phyloP scores from a whole-genome alignment of 1,140 invertebrate genomes.

The Drosophila cardini region DNA sequence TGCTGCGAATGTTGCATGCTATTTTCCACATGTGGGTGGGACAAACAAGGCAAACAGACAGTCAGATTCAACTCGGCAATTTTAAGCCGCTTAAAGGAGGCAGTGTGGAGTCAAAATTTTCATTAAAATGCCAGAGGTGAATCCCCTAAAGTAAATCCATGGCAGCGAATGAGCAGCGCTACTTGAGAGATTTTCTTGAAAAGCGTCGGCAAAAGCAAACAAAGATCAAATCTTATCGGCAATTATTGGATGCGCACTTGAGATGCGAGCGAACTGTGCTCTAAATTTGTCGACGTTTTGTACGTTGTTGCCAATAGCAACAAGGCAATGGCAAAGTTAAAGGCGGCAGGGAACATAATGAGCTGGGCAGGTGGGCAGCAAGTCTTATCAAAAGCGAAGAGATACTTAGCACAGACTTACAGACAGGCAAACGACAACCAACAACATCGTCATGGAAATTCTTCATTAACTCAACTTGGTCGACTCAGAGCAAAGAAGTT shows the following conservation, averaged over 20 bases:
- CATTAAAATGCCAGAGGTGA: conserved; percentile 77
- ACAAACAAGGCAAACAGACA: conserved; percentile 27
- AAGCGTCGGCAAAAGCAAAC: conserved; percentile 53
- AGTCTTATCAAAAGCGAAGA: conserved; percentile 57
- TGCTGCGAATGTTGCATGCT: conserved; percentile 44
- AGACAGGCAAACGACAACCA: conserved; percentile 31
- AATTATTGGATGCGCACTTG: conserved; percentile 77
- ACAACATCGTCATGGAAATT: conserved; percentile 83
- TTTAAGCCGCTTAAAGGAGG: conserved; percentile 70
- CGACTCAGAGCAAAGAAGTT: conserved; percentile 73
- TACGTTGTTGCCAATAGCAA: conserved; percentile 50
- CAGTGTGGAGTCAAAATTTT: conserved; percentile 60
- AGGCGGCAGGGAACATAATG: conserved; percentile 60
- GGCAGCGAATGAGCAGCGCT: conserved; percentile 27
- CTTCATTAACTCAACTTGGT: conserved; percentile 82
- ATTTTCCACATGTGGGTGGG: conserved; percentile 4
- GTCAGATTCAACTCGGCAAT: conserved; percentile 45
- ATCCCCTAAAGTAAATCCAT: conserved; percentile 39
- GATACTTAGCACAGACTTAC: conserved; percentile 40
- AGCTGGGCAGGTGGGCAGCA: conserved; percentile 68
- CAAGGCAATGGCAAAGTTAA: background rate
- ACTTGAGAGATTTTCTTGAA: conserved; percentile 5
- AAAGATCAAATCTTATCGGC: conserved; percentile 81
- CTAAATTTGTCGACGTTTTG: conserved; percentile 66
- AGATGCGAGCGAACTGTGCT: conserved; percentile 36